Conservation (phyloP, 2,113 vertebrate species). For the Labeo catla region DNA sequence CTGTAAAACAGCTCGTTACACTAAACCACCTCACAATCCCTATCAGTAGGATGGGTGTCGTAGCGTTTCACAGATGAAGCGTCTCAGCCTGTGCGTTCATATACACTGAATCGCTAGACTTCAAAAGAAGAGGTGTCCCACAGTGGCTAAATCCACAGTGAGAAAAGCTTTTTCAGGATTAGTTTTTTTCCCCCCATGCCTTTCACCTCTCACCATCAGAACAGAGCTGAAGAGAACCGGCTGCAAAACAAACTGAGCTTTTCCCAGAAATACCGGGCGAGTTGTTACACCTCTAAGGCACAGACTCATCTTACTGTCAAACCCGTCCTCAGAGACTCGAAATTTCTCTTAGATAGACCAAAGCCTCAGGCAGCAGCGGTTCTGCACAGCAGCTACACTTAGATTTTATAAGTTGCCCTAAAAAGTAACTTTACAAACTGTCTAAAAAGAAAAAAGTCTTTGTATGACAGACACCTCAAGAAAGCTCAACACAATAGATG, state of each 20-base stretch:
- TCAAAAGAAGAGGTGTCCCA: conserved; percentile 37
- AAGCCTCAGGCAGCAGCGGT: conserved; percentile 9
- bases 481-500: background rate
- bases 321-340: background rate
- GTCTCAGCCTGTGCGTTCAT: background rate
- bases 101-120: conserved; percentile 1
- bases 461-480: background rate
- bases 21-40: background rate
- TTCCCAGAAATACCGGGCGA: conserved; percentile 9
- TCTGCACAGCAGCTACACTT: background rate
- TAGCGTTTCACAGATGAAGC: conserved; percentile 2
- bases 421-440: background rate
- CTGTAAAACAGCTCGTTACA: background rate
- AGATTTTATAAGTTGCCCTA: background rate
- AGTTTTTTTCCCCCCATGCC: conserved; percentile 10
- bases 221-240: background rate
- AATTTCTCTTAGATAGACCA: background rate
- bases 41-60: background rate
- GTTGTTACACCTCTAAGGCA: background rate
- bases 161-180: conserved; percentile 46
- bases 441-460: background rate
- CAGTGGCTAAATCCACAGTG: conserved; percentile 33
- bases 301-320: background rate
- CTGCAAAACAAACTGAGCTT: conserved; percentile 26
- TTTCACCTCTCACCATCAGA: conserved; percentile 11